A percentile compares a stretch with the other conserved stretches of the same genome.
Evolutionary conservation across 2,888 invertebrate genomes (phyloP).

Genomic region (Dromius quadrimaculatus): DNA sequence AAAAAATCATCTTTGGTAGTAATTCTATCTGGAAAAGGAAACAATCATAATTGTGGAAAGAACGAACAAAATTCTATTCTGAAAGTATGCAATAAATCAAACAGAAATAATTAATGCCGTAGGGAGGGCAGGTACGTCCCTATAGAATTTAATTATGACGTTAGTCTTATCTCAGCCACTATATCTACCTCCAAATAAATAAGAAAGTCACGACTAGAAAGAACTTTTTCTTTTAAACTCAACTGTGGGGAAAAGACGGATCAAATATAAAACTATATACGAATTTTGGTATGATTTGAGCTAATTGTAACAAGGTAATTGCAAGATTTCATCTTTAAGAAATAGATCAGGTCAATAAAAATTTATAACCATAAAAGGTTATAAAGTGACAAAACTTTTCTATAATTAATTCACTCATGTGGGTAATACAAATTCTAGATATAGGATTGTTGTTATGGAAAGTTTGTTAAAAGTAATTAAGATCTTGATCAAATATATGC

Average conservation of each 20-base stretch:
- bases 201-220: constrained; percentile 23
- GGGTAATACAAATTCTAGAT: too few relatives aligned
- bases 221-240: constrained; percentile 8
- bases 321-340: constrained; percentile 2
- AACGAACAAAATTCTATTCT: too few relatives aligned
- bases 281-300: constrained; percentile 27
- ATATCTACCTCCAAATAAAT: constrained; percentile 34
- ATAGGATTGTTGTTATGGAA: background rate
- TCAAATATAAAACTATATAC: too few relatives aligned
- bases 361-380: background rate
- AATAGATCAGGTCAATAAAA: background rate
- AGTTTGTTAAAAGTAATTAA: background rate
- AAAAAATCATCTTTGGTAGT: too few relatives aligned
- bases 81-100: constrained; percentile 23
- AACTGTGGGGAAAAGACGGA: too few relatives aligned
- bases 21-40: too few relatives aligned
- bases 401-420: too few relatives aligned
- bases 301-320: constrained; percentile 7
- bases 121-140: constrained; percentile 2
- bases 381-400: background rate
- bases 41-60: too few relatives aligned
- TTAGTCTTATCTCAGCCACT: constrained; percentile 19
- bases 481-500: constrained; percentile 14
- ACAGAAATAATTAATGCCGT: constrained; percentile 9
- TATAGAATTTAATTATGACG: constrained; percentile 37